Conservation (phyloP, 2,888 invertebrate genomes). For the Drosophila pegasa region DNA sequence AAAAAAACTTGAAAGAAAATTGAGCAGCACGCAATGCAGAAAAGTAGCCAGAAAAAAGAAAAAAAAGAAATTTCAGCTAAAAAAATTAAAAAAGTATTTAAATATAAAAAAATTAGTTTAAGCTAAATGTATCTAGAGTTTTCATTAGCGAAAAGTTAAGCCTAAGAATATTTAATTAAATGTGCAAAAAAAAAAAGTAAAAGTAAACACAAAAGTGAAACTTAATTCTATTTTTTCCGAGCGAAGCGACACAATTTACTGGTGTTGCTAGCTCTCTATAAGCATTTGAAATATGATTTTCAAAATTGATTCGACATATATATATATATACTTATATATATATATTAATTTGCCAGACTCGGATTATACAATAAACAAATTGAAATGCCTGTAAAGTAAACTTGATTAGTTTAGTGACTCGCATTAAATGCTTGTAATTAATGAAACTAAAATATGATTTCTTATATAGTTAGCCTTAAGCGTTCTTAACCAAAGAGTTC, state of each 20-base stretch:
- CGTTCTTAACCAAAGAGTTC: slow-evolving; percentile 67
- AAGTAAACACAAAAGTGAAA: slow-evolving; percentile 25
- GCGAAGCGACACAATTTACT: slow-evolving; percentile 38
- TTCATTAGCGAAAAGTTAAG: slow-evolving; percentile 63
- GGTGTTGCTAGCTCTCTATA: slow-evolving; percentile 34
- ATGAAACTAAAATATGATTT: slow-evolving; percentile 38
- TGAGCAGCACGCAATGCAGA: slow-evolving; percentile 38
- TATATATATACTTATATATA: not conserved
- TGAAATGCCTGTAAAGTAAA: slow-evolving; percentile 26
- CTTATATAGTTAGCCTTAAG: slow-evolving; percentile 55
- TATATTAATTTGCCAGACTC: slow-evolving; percentile 7
- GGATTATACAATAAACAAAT: slow-evolving; percentile 12
- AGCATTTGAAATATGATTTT: slow-evolving; percentile 12
- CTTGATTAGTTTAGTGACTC: slow-evolving; percentile 62
- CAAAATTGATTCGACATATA: not conserved
- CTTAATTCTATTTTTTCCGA: slow-evolving; percentile 23
- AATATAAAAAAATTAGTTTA: slow-evolving; percentile 52
- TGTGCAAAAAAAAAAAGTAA: slow-evolving; percentile 22
- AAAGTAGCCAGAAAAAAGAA: slow-evolving; percentile 19
- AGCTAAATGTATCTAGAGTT: slow-evolving; percentile 79
- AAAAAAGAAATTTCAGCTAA: slow-evolving; percentile 23
- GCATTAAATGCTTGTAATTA: slow-evolving; percentile 74
- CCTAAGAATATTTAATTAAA: slow-evolving; percentile 44
- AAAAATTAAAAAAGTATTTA: slow-evolving; percentile 10
- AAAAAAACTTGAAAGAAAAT: slow-evolving; percentile 29